phyloP scores from a whole-genome alignment of 2,797 vertebrate genomes.

The Lophius americanus region DNA sequence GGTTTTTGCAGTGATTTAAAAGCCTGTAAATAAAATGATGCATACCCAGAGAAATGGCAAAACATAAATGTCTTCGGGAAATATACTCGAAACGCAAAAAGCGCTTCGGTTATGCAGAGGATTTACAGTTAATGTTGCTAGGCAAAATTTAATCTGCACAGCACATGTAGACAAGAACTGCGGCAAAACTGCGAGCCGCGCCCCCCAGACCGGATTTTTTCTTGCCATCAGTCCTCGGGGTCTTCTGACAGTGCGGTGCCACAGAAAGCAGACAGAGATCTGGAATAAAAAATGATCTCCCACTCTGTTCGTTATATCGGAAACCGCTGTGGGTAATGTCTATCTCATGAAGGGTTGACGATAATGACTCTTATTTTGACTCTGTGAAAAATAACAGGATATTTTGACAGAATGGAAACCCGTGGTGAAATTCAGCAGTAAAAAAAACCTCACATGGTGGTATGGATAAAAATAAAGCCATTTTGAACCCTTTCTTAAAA shows the following conservation, averaged over 20 bases:
- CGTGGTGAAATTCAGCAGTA: too few species aligned
- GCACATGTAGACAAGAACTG: constrained; percentile 76
- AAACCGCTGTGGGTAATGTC: neutral
- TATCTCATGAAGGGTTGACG: too few species aligned
- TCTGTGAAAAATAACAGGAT: too few species aligned
- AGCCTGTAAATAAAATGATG: neutral
- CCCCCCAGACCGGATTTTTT: constrained; percentile 74
- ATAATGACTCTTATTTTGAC: too few species aligned
- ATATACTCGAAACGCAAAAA: constrained; percentile 17
- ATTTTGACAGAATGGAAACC: too few species aligned
- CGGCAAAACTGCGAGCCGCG: constrained; percentile 83
- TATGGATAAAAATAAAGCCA: too few species aligned
- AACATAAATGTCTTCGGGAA: neutral
- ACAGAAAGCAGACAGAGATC: constrained; percentile 61
- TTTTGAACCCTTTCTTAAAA: too few species aligned
- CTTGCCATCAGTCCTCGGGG: constrained; percentile 77
- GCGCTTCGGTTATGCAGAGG: constrained; percentile 27
- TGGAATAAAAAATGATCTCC: constrained; percentile 11
- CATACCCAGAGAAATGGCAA: neutral
- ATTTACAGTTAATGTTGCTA: constrained; percentile 74
- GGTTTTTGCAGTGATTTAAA: neutral
- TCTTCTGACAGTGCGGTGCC: constrained; percentile 76
- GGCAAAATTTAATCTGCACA: constrained; percentile 69
- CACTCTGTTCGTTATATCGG: constrained; percentile 44
- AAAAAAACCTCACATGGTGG: too few species aligned